Conservation (phyloP, 2,888 invertebrate genomes). For the Sphinx pinastri region DNA sequence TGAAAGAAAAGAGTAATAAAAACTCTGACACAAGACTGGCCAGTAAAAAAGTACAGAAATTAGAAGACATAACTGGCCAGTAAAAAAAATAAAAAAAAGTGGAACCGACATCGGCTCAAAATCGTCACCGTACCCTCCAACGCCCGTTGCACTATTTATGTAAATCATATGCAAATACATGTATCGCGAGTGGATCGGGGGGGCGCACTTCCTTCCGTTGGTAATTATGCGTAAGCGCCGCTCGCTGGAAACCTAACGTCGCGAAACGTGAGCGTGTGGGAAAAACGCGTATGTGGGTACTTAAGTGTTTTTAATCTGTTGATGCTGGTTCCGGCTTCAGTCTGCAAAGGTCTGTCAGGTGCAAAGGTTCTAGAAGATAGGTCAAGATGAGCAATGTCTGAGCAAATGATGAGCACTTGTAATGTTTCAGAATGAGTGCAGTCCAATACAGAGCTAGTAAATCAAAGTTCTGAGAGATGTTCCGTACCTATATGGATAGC, state of each 20-base stretch:
- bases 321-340: background rate
- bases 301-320: constrained; percentile 1
- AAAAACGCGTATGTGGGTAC: constrained; percentile 22
- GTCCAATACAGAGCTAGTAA: no score
- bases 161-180: constrained; percentile 40
- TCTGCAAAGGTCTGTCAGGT: no score
- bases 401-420: no score
- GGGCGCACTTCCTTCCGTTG: constrained; percentile 39
- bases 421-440: no score
- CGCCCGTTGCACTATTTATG: constrained; percentile 36
- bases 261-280: constrained; percentile 19
- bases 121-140: constrained; percentile 10
- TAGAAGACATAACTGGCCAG: background rate
- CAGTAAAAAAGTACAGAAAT: no score
- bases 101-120: constrained; percentile 3
- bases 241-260: constrained; percentile 22
- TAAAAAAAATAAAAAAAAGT: background rate
- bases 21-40: no score
- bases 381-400: no score
- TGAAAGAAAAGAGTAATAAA: no score
- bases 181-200: constrained; percentile 37
- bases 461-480: no score
- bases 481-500: no score
- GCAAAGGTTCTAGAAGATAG: background rate
- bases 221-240: constrained; percentile 37